Base-by-base conservation (phyloP, 2,888 invertebrate genomes). In the Oscheius sp. region DNA sequence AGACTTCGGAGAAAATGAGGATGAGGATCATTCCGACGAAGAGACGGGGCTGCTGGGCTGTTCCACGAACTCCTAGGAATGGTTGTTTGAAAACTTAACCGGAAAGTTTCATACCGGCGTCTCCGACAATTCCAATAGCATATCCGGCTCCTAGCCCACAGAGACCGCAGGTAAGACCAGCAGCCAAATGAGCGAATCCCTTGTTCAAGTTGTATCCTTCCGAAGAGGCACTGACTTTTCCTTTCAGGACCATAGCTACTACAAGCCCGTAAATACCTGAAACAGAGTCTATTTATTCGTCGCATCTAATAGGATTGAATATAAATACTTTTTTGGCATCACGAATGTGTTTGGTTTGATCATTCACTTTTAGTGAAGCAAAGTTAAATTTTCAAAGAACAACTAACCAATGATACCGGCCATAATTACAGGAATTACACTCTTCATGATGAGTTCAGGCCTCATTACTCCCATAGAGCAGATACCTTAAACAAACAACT, bases 391-490 rank as follows among this genome's bases (percentile, higher is more conserved):
- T 21, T 21, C 21, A 21, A 21, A 21, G 21, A 21, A 21, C 21
- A 33, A 50, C 72, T 72, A 29, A 72, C 72, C 99, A 71, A 87
- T 87, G 77, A 85, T 85, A 86, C 85, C 76, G 72, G 87, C 87
- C 87, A 89, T 88, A 78, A 88, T 87, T 88, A 99, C 98, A 87
- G 99, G 99, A 92, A 99, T 98, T 92, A 99, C 97, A 91, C 96
- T 97, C 92, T 98, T 98, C 98, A 99, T 99, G 92, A 99, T 99
- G 90, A 99, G 93, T 92, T 99, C 99, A 83, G 99, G 99, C 92
- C 98, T 93, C 98, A 99, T 99, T 90, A 99, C 98, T 89, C 98
- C 96, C 98, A 99, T 99, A 90, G 98, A 97, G 89, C 98, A 96
- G 90, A 99, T 99, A 92, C 72, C 72, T 72, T 3, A 50, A 65